These are phyloP conservation scores for Scaptomyza caliginosa DNA, from an alignment of 2,888 invertebrate species.

Conservation along the genomic window DNA sequence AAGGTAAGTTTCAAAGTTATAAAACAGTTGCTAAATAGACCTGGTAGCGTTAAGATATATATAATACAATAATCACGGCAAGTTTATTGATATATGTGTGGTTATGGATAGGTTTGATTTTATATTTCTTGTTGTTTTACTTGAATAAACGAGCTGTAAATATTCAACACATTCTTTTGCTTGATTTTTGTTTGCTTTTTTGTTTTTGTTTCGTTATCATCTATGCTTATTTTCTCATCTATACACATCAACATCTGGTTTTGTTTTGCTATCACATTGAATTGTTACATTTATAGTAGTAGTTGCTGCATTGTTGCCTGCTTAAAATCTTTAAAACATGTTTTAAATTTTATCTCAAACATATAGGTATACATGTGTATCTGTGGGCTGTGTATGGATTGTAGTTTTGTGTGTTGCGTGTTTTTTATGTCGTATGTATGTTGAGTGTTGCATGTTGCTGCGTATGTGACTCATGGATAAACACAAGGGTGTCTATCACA, in stretches of 20 bases:
- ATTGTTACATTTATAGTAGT: constrained; percentile 84
- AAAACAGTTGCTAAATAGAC: constrained; percentile 23
- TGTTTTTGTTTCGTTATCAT: constrained; percentile 55
- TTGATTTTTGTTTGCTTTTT: constrained; percentile 48
- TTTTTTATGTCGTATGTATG: constrained; percentile 28
- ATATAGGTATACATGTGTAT: constrained; percentile 59
- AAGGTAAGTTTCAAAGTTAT: background rate
- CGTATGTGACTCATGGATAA: constrained; percentile 27
- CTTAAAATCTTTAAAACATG: constrained; percentile 76
- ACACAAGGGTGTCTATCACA: constrained; percentile 20
- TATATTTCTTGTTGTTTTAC: constrained; percentile 47
- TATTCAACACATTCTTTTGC: constrained; percentile 74
- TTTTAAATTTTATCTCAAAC: constrained; percentile 77
- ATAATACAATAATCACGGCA: constrained; percentile 73
- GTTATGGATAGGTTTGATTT: constrained; percentile 76
- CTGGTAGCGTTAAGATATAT: constrained; percentile 7
- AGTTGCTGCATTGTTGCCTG: constrained; percentile 73
- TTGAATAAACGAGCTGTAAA: constrained; percentile 80
- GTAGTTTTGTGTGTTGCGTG: constrained; percentile 32
- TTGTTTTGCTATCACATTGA: constrained; percentile 83
- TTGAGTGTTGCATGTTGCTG: constrained; percentile 22
- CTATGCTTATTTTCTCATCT: constrained; percentile 69
- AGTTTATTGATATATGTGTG: constrained; percentile 71
- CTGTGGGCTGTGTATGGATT: constrained; percentile 41
- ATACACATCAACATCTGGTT: constrained; percentile 79